phyloP scores from a whole-genome alignment of 2,797 vertebrate genomes.

The Galaxias olidus region DNA sequence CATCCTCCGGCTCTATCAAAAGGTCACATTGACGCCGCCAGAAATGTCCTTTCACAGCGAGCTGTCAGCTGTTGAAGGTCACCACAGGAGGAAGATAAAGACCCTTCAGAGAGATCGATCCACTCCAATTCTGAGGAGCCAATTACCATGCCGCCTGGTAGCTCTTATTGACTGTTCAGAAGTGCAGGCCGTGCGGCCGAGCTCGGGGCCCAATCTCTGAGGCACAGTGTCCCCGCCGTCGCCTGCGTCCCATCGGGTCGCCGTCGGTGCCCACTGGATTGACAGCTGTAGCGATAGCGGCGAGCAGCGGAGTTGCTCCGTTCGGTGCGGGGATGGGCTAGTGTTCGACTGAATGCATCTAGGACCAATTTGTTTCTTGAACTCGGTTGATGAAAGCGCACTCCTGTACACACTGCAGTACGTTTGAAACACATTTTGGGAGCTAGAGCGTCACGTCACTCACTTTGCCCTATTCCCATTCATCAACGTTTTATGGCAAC shows the following conservation, averaged over 20 bases:
- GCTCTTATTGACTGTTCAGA: slow-evolving; percentile 35
- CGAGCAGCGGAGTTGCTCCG: slow-evolving; percentile 11
- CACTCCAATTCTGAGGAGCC: slow-evolving; percentile 32
- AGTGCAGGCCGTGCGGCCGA: slow-evolving; percentile 9
- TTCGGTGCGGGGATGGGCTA: neutral
- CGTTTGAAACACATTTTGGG: too few species aligned
- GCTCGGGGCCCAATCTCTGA: slow-evolving; percentile 30
- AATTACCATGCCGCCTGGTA: slow-evolving; percentile 44
- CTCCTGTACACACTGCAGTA: too few species aligned
- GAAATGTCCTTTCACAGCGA: slow-evolving; percentile 45
- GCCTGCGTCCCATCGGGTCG: slow-evolving; percentile 20
- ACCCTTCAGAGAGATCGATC: slow-evolving; percentile 43
- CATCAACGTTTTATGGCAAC: too few species aligned
- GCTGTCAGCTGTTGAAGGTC: slow-evolving; percentile 35
- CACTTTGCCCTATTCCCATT: too few species aligned
- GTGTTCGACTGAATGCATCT: neutral
- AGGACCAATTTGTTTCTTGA: too few species aligned
- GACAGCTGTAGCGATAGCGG: slow-evolving; percentile 31
- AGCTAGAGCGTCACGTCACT: too few species aligned
- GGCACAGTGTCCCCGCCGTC: slow-evolving; percentile 27
- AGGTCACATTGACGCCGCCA: slow-evolving; percentile 53
- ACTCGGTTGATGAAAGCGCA: too few species aligned
- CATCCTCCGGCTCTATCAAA: slow-evolving; percentile 39
- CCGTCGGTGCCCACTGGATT: slow-evolving; percentile 38
- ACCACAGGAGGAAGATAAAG: slow-evolving; percentile 50